These are phyloP conservation scores for Babylonia areolata DNA, from an alignment of 1,140 invertebrate species.

Conservation along the genomic window DNA sequence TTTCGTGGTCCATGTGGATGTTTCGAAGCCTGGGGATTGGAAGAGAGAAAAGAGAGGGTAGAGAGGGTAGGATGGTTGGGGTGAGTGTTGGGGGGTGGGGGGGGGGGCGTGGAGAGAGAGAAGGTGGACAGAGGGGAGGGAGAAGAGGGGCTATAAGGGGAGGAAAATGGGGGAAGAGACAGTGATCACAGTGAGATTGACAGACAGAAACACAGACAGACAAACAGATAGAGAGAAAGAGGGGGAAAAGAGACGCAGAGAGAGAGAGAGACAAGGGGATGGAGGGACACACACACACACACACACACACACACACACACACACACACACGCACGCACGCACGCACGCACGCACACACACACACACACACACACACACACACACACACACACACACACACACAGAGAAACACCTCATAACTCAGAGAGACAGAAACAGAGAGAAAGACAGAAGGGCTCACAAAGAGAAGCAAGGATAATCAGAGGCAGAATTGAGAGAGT, in stretches of 20 bases:
- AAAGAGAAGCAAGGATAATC: no score
- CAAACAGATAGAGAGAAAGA: background rate
- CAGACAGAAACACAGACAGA: constrained; percentile 15
- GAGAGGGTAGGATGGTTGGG: background rate
- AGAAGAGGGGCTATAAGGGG: background rate
- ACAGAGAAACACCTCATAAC: no score
- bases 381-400: background rate
- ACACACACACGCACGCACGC: background rate
- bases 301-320: no score
- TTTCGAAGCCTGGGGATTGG: no score
- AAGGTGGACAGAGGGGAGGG: no score
- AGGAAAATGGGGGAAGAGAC: background rate
- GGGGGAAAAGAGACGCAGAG: no score
- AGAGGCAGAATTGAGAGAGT: no score
- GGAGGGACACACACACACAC: no score
- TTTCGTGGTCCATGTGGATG: no score
- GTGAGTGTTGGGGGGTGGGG: background rate
- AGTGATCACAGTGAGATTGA: background rate
- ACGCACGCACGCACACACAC: constrained; percentile 8
- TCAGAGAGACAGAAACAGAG: no score
- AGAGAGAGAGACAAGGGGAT: background rate
- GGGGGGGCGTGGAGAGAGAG: background rate
- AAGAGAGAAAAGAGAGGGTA: background rate
- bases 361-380: constrained; percentile 14
- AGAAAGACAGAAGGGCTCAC: no score